Evolutionary conservation across 2,888 invertebrate species (phyloP).

Genomic region (Idaea dimidiata): DNA sequence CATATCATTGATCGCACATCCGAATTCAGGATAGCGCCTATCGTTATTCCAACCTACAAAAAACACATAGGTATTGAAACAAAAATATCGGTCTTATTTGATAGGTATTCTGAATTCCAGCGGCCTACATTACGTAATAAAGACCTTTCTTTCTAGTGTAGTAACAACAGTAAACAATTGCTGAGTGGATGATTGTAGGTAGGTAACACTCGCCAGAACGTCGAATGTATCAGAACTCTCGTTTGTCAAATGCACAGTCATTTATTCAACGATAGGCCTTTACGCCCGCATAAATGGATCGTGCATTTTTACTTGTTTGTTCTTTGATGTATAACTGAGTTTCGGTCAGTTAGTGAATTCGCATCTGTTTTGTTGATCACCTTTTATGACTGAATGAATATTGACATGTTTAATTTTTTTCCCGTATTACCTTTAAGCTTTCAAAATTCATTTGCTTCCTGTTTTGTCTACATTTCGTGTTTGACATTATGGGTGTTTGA

Average conservation of each 20-base stretch:
- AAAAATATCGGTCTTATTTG: too few relatives aligned
- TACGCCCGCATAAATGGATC: constrained; percentile 25
- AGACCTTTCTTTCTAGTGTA: background rate
- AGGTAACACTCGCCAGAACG: constrained; percentile 67
- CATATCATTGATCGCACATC: too few relatives aligned
- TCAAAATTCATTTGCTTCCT: too few relatives aligned
- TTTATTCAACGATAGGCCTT: constrained; percentile 68
- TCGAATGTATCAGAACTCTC: constrained; percentile 76
- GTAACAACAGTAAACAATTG: background rate
- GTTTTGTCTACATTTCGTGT: too few relatives aligned
- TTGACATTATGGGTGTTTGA: too few relatives aligned
- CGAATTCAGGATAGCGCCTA: too few relatives aligned
- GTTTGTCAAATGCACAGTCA: constrained; percentile 79
- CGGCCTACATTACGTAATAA: background rate
- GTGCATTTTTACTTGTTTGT: constrained; percentile 19
- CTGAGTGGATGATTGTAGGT: constrained; percentile 69
- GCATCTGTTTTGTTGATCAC: constrained; percentile 5
- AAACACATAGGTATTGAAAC: too few relatives aligned
- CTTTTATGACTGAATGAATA: background rate
- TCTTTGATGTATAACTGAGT: constrained; percentile 9
- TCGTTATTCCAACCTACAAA: too few relatives aligned
- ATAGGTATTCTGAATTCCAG: background rate
- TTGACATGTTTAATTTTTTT: background rate
- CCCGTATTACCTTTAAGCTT: too few relatives aligned
- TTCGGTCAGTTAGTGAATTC: constrained; percentile 7